phyloP scores from a whole-genome alignment of 64 coral and sea anemone species.

The Actinia tenebrosa region DNA sequence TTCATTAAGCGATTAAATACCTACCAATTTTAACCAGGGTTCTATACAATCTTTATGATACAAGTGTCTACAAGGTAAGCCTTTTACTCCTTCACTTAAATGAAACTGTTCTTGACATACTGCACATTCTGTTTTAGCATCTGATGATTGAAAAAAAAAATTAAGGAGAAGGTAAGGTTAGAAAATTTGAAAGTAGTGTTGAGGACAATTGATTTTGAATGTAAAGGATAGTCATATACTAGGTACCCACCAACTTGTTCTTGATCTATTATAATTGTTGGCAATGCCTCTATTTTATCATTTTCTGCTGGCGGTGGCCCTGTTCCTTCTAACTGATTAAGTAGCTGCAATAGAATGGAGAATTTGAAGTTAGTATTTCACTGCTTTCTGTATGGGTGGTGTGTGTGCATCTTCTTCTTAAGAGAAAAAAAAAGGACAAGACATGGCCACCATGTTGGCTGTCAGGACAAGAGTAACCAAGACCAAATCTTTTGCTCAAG shows the following conservation, averaged over 20 bases:
- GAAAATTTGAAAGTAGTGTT: no score
- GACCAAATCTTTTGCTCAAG: no score
- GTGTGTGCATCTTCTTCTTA: no score
- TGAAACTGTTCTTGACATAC: constrained; percentile 69
- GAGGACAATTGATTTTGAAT: no score
- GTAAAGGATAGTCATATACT: no score
- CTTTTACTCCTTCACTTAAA: constrained; percentile 61
- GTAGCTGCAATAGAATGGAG: constrained; percentile 29
- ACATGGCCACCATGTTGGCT: no score
- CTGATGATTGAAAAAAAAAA: neutral
- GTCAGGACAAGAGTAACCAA: no score
- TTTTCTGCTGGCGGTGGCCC: constrained; percentile 68
- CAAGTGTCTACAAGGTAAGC: constrained; percentile 74
- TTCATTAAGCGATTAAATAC: neutral
- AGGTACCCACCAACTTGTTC: neutral
- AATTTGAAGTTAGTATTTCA: neutral
- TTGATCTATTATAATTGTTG: constrained; percentile 32
- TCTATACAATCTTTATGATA: constrained; percentile 65
- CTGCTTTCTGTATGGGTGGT: neutral
- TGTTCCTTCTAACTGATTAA: constrained; percentile 75
- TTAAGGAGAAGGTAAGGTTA: no score
- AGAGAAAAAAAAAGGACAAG: no score
- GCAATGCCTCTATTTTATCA: constrained; percentile 51
- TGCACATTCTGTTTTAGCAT: constrained; percentile 52
- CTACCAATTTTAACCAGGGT: constrained; percentile 78